Percentiles rank a stretch among this genome's conserved stretches.
Conservation (phyloP, 2,888 invertebrate species). For the Caprella mutica region DNA sequence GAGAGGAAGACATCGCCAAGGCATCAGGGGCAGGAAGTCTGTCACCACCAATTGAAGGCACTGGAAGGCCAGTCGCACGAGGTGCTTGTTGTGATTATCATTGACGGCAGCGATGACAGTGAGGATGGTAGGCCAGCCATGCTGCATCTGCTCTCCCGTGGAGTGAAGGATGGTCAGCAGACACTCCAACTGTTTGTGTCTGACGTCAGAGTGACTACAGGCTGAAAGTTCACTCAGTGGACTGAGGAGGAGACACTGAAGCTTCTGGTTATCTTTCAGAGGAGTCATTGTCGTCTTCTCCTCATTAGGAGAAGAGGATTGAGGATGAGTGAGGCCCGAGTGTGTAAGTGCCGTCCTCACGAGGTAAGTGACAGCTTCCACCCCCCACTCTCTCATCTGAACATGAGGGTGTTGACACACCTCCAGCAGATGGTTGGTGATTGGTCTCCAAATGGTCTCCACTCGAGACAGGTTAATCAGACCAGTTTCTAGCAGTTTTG, state of each 20-base stretch:
- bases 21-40: slow-evolving; percentile 84
- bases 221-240: slow-evolving; percentile 84
- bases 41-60: slow-evolving; percentile 90
- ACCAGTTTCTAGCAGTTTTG: slow-evolving; percentile 95
- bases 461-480: slow-evolving; percentile 85
- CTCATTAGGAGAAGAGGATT: no score
- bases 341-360: slow-evolving; percentile 82
- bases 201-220: slow-evolving; percentile 82
- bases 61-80: slow-evolving; percentile 88
- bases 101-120: slow-evolving; percentile 91
- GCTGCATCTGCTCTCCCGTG: slow-evolving; percentile 78
- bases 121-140: slow-evolving; percentile 90
- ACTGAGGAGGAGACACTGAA: slow-evolving; percentile 74
- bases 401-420: slow-evolving; percentile 92
- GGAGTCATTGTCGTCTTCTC: no score
- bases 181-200: slow-evolving; percentile 88
- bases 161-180: slow-evolving; percentile 84
- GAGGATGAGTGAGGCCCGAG: slow-evolving; percentile 57
- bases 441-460: slow-evolving; percentile 86
- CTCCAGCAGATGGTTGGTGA: slow-evolving; percentile 90
- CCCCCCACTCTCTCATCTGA: slow-evolving; percentile 93
- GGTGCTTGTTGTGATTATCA: slow-evolving; percentile 79
- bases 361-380: slow-evolving; percentile 86
- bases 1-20: slow-evolving; percentile 76
- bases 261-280: slow-evolving; percentile 49